phyloP scores from a whole-genome alignment of 2,888 invertebrate species.

The Coremacera marginata region DNA sequence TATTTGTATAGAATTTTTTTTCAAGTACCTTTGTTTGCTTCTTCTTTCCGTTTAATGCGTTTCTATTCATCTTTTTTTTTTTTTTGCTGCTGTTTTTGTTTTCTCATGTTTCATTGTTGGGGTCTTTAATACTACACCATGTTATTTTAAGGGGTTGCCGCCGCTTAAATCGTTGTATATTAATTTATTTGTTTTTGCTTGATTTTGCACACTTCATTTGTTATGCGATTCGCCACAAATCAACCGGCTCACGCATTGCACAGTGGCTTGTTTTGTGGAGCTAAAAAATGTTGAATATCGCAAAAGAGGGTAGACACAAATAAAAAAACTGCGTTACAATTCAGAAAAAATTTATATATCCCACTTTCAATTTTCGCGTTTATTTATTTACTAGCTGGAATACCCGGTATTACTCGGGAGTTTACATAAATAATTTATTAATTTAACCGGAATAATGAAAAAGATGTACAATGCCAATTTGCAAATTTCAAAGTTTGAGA shows the following conservation, averaged over 20 bases:
- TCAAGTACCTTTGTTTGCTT: neutral
- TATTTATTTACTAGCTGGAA: too few relatives aligned
- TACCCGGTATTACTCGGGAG: too few relatives aligned
- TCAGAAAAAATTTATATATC: too few relatives aligned
- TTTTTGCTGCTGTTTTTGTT: slow-evolving; percentile 57
- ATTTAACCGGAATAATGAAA: too few relatives aligned
- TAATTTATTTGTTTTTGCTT: slow-evolving; percentile 24
- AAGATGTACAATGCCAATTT: too few relatives aligned
- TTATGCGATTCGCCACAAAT: slow-evolving; percentile 10
- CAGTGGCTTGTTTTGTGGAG: neutral
- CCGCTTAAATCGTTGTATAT: slow-evolving; percentile 6
- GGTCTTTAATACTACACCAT: slow-evolving; percentile 8
- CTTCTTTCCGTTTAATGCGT: neutral
- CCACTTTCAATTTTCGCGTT: too few relatives aligned
- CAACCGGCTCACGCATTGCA: neutral
- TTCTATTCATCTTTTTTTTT: neutral
- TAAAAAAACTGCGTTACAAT: too few relatives aligned
- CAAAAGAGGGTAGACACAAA: too few relatives aligned
- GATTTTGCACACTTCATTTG: slow-evolving; percentile 28
- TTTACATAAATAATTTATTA: too few relatives aligned
- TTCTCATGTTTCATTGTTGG: slow-evolving; percentile 57
- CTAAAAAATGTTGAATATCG: too few relatives aligned
- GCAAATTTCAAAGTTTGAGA: too few relatives aligned
- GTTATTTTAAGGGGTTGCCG: slow-evolving; percentile 7
- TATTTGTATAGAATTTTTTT: too few relatives aligned